Evolutionary conservation across 2,113 vertebrate species (phyloP), one percentile per base, ranked within the genome.

Genomic region (Catharus bicknelli): DNA sequence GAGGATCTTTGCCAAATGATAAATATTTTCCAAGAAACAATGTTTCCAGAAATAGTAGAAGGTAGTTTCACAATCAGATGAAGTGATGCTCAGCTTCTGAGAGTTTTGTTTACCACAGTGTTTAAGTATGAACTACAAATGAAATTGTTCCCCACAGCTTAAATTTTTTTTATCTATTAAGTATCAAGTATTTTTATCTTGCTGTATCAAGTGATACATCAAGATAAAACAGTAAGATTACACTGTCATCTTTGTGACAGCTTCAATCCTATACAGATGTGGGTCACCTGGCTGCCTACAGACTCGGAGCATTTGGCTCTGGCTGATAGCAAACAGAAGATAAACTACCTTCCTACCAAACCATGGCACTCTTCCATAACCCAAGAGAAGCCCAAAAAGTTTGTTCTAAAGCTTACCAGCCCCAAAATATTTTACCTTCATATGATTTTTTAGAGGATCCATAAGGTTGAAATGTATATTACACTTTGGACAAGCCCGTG

Each of bases 401-500:
- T 63, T 55, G 15, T 36, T 76, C 50, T 20, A 64, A 72, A 2
- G 38, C 51, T 77, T 64, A 73, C 40, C 21, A 77, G 32, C 13
- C 16, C 10, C 40, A 40, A 91, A 95, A 82, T 43, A 63, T 51
- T 94, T 97, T 97, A 99, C 99, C 98, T 94, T 97, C 97, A 99
- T 98, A 67, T 99, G 99, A 93, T 96, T 97, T 96, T 98, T 99
- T 83, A 99, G 96, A 54, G 97, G 97, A 88, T 99, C 98, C 89
- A 98, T 95, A 93, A 98, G 97, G 81, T 97, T 97, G 90, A 99
- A 99, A 83, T 98, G 98, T 96, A 98, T 98, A 91, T 98, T 98
- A 96, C 99, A 99, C 74, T 98, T 98, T 13, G 98, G 98, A 96
- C 99, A 99, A 81, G 98, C 98, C 93, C 97, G 98, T 95, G 98